Base-by-base conservation (phyloP, 2,113 vertebrate species). In the Anarhynchus alexandrinus region DNA sequence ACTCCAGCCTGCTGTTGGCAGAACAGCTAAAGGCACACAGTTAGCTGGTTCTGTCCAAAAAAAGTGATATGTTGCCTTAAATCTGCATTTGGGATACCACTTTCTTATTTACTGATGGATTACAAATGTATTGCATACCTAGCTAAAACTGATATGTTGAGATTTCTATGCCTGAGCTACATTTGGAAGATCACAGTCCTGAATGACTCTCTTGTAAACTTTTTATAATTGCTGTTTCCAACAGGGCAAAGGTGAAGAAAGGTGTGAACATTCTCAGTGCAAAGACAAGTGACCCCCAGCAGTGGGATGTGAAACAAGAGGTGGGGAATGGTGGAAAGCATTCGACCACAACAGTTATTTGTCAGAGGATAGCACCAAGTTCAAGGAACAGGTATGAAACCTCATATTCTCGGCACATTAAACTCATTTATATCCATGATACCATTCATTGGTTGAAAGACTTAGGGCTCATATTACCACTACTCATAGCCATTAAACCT, bases 181-280 rank as follows among this genome's bases (percentile, higher is more conserved):
- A 1, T 7, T 47, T 15, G 21, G 8, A 15, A 76, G 40, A n/a
- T 32, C 45, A 25, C 59, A 12, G 55, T 32, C 67, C 69, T 62
- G 64, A n/a, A 4, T 15, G 47, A 90, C 52, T 7, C 13, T 51
- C 38, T 42, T 67, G 52, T 92, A 49, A 95, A 67, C 58, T 49
- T 95, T 21, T 79, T 51, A 10, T 65, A 15, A 5, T 36, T 82
- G 52, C 62, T 87, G 4, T 90, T 95, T 49, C 40, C 74, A 43
- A 58, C 97, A 98, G 98, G 91, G 98, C 98, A 25, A 98, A 98
- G 94, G 98, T 98, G 93, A 98, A 98, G 97, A 98, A 98, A 65
- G 98, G 98, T 0, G 98, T 98, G 61, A 98, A 97, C 78, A 97
- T 98, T 29, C 96, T 98, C 17, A 86, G 91, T 0, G 88, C 96